Conservation (phyloP, 2,888 invertebrate genomes). For the Nomada ferruginata region DNA sequence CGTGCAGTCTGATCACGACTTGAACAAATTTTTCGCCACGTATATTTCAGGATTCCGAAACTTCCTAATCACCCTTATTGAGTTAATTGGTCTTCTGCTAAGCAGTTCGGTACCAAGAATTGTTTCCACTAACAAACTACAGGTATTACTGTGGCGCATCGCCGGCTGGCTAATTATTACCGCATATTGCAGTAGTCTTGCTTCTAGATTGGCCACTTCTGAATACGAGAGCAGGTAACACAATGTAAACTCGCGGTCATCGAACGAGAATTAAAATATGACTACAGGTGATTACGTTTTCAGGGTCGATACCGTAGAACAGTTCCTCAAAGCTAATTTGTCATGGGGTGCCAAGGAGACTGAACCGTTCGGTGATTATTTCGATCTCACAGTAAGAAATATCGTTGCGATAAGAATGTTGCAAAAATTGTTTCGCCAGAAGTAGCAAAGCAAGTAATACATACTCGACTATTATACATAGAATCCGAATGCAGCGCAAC, state of each 20-base stretch:
- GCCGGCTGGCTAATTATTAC: constrained; percentile 77
- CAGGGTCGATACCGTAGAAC: constrained; percentile 77
- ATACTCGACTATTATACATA: constrained; percentile 27
- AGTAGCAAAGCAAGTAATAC: not conserved
- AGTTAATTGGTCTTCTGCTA: constrained; percentile 75
- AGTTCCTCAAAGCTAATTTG: constrained; percentile 78
- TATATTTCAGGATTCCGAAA: constrained; percentile 72
- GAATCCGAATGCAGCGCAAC: constrained; percentile 71
- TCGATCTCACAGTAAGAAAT: constrained; percentile 71
- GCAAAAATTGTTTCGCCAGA: not conserved
- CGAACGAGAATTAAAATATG: too few relatives aligned
- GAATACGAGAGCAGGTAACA: constrained; percentile 76
- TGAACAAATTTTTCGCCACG: not conserved
- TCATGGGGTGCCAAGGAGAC: constrained; percentile 74
- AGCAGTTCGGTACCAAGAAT: constrained; percentile 71
- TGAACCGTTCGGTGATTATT: constrained; percentile 74
- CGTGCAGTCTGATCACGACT: not conserved
- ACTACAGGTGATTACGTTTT: not conserved
- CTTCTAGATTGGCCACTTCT: constrained; percentile 75
- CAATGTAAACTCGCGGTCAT: too few relatives aligned
- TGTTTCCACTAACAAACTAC: constrained; percentile 65
- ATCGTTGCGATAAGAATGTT: not conserved
- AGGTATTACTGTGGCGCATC: constrained; percentile 78
- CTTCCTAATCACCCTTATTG: constrained; percentile 71
- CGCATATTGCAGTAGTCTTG: constrained; percentile 79